These are phyloP conservation scores for Loriculus beryllinus DNA, from an alignment of 2,797 vertebrate species.

Conservation along the genomic window DNA sequence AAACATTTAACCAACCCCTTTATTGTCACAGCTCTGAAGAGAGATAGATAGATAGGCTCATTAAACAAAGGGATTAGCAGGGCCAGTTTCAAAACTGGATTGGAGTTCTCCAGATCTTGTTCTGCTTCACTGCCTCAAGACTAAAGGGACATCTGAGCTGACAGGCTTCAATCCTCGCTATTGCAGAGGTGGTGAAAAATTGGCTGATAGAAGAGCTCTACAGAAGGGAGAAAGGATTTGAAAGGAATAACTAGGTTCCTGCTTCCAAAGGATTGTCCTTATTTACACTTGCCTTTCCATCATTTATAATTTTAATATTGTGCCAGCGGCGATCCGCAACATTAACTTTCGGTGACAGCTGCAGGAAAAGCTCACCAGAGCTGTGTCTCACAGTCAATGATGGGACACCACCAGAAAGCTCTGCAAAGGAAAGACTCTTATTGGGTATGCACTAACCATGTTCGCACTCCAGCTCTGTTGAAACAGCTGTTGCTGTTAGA, in stretches of 20 bases:
- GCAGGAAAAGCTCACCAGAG: slow-evolving; percentile 83
- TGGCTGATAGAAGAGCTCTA: background rate
- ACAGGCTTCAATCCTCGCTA: background rate
- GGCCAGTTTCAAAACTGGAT: background rate
- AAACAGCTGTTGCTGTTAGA: background rate
- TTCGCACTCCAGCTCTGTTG: background rate
- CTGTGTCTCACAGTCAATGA: slow-evolving; percentile 82
- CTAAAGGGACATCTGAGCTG: background rate
- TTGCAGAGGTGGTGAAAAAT: background rate
- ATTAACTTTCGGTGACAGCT: slow-evolving; percentile 74
- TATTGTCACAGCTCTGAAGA: background rate
- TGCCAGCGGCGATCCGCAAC: slow-evolving; percentile 87
- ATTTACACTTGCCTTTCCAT: slow-evolving; percentile 83
- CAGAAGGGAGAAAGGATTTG: background rate
- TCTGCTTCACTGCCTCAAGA: background rate
- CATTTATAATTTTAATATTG: slow-evolving; percentile 81
- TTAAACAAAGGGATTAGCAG: background rate
- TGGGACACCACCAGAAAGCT: slow-evolving; percentile 81
- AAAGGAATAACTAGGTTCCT: background rate
- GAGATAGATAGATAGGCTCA: background rate
- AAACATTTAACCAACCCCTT: background rate
- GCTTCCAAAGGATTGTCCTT: background rate
- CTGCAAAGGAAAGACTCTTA: slow-evolving; percentile 66
- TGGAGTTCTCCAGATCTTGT: background rate
- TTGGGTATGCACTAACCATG: background rate